Evolutionary conservation across 2,888 invertebrate species (phyloP).

Genomic region (Chorisops tibialis): DNA sequence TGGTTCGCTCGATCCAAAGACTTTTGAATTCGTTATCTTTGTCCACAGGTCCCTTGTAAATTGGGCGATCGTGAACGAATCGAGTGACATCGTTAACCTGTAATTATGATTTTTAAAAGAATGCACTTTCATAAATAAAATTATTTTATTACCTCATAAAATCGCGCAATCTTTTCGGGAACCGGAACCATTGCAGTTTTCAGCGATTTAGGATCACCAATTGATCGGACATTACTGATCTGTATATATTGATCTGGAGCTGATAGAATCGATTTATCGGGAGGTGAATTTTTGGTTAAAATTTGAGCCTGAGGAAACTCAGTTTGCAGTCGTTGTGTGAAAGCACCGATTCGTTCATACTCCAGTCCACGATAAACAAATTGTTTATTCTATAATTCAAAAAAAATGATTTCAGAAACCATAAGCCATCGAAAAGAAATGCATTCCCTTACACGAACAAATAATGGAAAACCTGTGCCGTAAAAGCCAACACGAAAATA

Average conservation of each 20-base stretch:
- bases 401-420: conserved; percentile 16
- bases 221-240: conserved; percentile 90
- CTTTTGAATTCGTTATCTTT: conserved; percentile 96
- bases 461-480: conserved; percentile 89
- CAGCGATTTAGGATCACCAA: conserved; percentile 66
- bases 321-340: conserved; percentile 87
- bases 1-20: conserved; percentile 91
- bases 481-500: conserved; percentile 95
- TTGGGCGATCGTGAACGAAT: conserved; percentile 86
- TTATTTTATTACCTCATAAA: conserved; percentile 81
- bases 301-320: conserved; percentile 95
- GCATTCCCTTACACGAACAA: conserved; percentile 72
- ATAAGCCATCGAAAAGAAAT: background rate
- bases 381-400: conserved; percentile 73
- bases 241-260: conserved; percentile 90
- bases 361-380: conserved; percentile 94
- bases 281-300: conserved; percentile 85
- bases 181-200: conserved; percentile 63
- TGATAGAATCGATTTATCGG: conserved; percentile 79
- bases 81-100: conserved; percentile 63
- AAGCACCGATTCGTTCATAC: conserved; percentile 91
- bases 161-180: conserved; percentile 82
- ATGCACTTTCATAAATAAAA: background rate
- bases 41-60: conserved; percentile 85
- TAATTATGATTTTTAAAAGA: background rate